These are phyloP conservation scores for Clupea harengus DNA, from an alignment of 2,113 vertebrate species.

Conservation along the genomic window DNA sequence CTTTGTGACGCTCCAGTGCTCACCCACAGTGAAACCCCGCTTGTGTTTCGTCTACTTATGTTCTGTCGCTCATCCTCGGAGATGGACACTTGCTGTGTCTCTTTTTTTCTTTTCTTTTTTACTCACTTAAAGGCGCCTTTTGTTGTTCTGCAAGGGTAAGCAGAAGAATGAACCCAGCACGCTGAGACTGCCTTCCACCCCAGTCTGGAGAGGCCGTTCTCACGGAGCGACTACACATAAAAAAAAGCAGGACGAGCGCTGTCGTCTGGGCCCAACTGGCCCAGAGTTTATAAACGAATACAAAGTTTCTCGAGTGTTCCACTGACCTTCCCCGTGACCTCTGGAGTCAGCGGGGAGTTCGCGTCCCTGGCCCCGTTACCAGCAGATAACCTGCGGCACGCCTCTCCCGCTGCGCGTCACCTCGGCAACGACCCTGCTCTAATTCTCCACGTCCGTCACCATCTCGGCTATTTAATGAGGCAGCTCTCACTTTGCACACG, in stretches of 20 bases:
- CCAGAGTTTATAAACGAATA: neutral
- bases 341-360: neutral
- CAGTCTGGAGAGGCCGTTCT: neutral
- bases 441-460: neutral
- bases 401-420: neutral
- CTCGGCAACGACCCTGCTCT: neutral
- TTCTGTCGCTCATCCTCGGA: neutral
- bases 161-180: neutral
- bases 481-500: neutral
- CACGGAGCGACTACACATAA: neutral
- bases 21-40: neutral
- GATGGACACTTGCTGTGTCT: neutral
- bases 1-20: neutral
- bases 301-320: neutral
- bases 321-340: neutral
- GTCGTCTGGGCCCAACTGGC: neutral
- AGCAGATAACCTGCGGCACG: neutral
- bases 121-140: neutral
- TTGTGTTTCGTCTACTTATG: neutral
- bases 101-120: neutral
- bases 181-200: neutral
- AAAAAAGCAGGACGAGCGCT: neutral
- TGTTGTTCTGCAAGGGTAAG: neutral
- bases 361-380: slow-evolving; percentile 16
- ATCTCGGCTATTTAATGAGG: neutral